Evolutionary conservation across 2,797 vertebrate genomes (phyloP).

Genomic region (Serranus cabrilla): DNA sequence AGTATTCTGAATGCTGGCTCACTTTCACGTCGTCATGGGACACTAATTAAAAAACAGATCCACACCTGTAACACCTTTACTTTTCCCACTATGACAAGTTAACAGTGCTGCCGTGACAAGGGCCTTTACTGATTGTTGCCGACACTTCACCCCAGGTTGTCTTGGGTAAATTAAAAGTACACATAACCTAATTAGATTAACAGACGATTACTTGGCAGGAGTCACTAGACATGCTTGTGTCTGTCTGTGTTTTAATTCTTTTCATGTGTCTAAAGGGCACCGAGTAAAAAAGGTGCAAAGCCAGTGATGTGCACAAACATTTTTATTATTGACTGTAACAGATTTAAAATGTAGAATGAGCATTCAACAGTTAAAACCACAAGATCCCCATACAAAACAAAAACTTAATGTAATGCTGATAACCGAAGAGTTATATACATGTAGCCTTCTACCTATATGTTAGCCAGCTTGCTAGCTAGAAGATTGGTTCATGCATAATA

Average conservation of each 20-base stretch:
- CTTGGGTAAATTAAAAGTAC: constrained; percentile 40
- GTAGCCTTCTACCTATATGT: no score
- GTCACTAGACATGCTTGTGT: constrained; percentile 13
- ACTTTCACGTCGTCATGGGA: not conserved
- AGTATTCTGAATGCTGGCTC: not conserved
- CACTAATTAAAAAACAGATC: not conserved
- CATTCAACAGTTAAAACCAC: no score
- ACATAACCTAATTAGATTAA: constrained; percentile 67
- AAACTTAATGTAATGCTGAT: no score
- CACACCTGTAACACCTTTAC: no score
- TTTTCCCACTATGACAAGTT: not conserved
- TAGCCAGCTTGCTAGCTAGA: no score
- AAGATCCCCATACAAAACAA: no score
- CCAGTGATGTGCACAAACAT: not conserved
- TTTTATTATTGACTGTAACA: no score
- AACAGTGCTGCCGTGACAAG: constrained; percentile 3
- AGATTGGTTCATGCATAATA: no score
- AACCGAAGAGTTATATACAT: no score
- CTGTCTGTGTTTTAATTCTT: constrained; percentile 18
- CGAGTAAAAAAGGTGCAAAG: constrained; percentile 3
- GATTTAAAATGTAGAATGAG: no score
- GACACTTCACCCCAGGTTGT: constrained; percentile 14
- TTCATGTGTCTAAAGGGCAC: not conserved
- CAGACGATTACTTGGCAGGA: constrained; percentile 37
- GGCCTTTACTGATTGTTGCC: constrained; percentile 5